Evolutionary conservation across 37 sponge, comb jelly and placozoan genomes (phyloP).

Genomic region (Beroe ovata): DNA sequence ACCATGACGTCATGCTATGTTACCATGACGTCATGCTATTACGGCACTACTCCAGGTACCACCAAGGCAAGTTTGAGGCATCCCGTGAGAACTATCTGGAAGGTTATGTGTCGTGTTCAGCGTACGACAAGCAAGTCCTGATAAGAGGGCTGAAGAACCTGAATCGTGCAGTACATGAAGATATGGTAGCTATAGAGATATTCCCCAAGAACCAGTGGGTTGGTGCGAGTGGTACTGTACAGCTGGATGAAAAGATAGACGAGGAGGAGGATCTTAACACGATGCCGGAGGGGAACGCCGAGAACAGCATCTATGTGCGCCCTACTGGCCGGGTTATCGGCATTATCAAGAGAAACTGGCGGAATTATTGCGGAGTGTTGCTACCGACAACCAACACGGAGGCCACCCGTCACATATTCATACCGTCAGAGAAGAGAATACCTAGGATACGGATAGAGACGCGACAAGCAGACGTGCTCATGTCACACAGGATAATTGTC

Average conservation of each 20-base stretch:
- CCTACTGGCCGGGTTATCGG: constrained; percentile 78
- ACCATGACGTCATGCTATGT: no score
- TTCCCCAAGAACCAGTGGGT: constrained; percentile 71
- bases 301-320: constrained; percentile 16
- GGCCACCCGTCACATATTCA: constrained; percentile 73
- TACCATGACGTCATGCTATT: no score
- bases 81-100: constrained; percentile 86
- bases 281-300: constrained; percentile 18
- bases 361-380: constrained; percentile 93
- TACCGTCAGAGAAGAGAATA: constrained; percentile 84
- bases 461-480: constrained; percentile 73
- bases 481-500: constrained; percentile 91
- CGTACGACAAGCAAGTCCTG: constrained; percentile 73
- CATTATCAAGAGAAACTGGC: constrained; percentile 86
- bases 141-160: constrained; percentile 77
- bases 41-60: constrained; percentile 69
- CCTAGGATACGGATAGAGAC: constrained; percentile 84
- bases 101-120: constrained; percentile 74
- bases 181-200: constrained; percentile 87
- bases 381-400: constrained; percentile 70
- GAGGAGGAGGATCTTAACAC: constrained; percentile 46
- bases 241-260: constrained; percentile 36
- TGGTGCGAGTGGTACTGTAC: constrained; percentile 25
- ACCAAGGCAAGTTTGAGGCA: constrained; percentile 82
- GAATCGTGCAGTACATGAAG: constrained; percentile 90